Evolutionary conservation across 2,888 invertebrate species (phyloP), one percentile per base, ranked within the genome.

Genomic region (Drosophila putrida): DNA sequence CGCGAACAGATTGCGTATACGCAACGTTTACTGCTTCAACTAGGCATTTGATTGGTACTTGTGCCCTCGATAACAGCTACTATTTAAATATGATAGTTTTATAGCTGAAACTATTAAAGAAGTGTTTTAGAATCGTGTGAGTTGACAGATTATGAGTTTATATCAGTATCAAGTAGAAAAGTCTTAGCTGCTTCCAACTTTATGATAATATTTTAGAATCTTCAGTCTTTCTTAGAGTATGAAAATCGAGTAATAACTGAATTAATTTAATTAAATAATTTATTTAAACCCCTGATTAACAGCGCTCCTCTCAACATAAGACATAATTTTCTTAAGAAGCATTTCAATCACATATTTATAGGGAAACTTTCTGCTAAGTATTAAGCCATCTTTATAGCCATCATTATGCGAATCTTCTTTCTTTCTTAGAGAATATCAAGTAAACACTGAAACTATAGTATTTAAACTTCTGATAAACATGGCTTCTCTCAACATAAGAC

Each of bases 1-100:
- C 20, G 33, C 35, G 6, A 6, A 11, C 33, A 50, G n/a, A 54
- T 54, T 54, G 43, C 54, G 43, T 54, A 54, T 43, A 54, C 43
- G 54, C 43, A 33, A 13, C 43, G 35, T 55, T 35, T 54, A 43
- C 33, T 43, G 10, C 25, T 13, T 35, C 0, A 15, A 35, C 8
- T 27, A 10, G 43, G 6, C 25, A 27, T 55, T 35, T 43, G 39
- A 41, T 35, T 27, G 36, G 36, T 5, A 36, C 38, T 38, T 27
- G 36, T 25, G 35, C 35, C 4, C 6, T 8, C 11, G 20, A 11
- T 49, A n/a, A 33, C 11, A 35, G 20, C 25, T 25, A 13, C 20
- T 0, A 8, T 49, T 35, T 8, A 49, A 47, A 47, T 33, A 47
- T 47, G 10, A 10, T 47, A 11, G 10, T 47, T 13, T 31, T 33